Conservation (phyloP, 1,140 invertebrate species). For the Sinella curviseta region DNA sequence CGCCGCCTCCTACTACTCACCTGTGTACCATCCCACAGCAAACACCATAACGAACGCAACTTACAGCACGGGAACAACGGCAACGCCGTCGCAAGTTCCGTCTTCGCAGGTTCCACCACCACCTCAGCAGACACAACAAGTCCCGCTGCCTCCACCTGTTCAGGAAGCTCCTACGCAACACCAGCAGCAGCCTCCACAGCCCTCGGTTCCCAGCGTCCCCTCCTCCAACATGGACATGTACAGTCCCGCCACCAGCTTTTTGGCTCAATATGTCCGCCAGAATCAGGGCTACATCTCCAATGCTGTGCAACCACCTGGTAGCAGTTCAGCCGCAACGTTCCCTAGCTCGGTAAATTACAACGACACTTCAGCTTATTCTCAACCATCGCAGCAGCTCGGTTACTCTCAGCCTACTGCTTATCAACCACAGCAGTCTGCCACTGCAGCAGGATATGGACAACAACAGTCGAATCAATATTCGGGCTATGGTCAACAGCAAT, state of each 20-base stretch:
- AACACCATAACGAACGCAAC: slow-evolving; percentile 24
- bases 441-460: slow-evolving; percentile 22
- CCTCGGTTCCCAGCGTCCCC: slow-evolving; percentile 11
- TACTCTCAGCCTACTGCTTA: not conserved
- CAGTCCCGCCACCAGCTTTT: slow-evolving; percentile 28
- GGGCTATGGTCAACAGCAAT: slow-evolving; percentile 18
- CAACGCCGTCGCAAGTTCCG: slow-evolving; percentile 10
- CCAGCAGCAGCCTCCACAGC: slow-evolving; percentile 18
- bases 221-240: not conserved
- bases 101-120: not conserved
- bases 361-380: not conserved
- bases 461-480: not conserved
- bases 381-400: not conserved
- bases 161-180: slow-evolving; percentile 32
- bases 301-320: not conserved
- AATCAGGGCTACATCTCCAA: slow-evolving; percentile 29
- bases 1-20: slow-evolving; percentile 20
- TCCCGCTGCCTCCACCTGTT: not conserved
- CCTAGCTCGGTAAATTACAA: slow-evolving; percentile 26
- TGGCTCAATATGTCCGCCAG: slow-evolving; percentile 43
- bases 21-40: slow-evolving; percentile 34
- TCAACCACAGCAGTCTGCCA: slow-evolving; percentile 2
- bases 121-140: slow-evolving; percentile 33
- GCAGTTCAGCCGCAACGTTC: not conserved
- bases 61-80: slow-evolving; percentile 17